Evolutionary conservation across 2,888 invertebrate species (phyloP).

Genomic region (Caenorhabditis panamensis): DNA sequence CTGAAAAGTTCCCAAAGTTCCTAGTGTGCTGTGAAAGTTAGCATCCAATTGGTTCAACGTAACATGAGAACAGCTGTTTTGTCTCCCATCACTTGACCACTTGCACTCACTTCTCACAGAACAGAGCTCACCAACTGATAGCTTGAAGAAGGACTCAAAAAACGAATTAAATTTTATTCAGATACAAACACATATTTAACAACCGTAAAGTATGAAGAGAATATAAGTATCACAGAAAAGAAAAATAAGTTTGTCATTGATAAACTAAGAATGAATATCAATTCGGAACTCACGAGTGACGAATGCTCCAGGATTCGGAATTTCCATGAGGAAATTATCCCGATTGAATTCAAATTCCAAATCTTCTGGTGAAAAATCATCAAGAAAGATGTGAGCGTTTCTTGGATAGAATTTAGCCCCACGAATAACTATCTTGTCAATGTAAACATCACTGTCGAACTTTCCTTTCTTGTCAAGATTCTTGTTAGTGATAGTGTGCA

Average conservation of each 20-base stretch:
- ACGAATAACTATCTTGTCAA: constrained; percentile 82
- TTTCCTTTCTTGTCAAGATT: constrained; percentile 78
- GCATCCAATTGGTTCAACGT: too few species aligned
- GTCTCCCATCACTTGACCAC: too few species aligned
- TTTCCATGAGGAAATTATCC: constrained; percentile 79
- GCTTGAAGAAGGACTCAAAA: too few species aligned
- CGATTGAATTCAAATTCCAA: constrained; percentile 73
- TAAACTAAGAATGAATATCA: constrained; percentile 70
- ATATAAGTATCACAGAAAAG: constrained; percentile 13
- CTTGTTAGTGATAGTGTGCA: constrained; percentile 79
- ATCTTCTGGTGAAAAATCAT: constrained; percentile 73
- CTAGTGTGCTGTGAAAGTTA: too few species aligned
- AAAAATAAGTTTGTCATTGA: too few species aligned
- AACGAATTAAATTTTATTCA: too few species aligned
- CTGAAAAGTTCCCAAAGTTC: too few species aligned
- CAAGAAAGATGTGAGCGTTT: constrained; percentile 80
- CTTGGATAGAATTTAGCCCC: constrained; percentile 82
- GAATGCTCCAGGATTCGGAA: constrained; percentile 82
- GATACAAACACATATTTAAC: too few species aligned
- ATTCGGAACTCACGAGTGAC: constrained; percentile 81
- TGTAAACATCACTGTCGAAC: constrained; percentile 82
- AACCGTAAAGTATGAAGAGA: constrained; percentile 40
- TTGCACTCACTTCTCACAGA: too few species aligned
- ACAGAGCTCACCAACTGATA: too few species aligned
- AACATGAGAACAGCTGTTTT: too few species aligned